phyloP scores from a whole-genome alignment of 2,113 vertebrate species.

The Sakesphorus luctuosus region DNA sequence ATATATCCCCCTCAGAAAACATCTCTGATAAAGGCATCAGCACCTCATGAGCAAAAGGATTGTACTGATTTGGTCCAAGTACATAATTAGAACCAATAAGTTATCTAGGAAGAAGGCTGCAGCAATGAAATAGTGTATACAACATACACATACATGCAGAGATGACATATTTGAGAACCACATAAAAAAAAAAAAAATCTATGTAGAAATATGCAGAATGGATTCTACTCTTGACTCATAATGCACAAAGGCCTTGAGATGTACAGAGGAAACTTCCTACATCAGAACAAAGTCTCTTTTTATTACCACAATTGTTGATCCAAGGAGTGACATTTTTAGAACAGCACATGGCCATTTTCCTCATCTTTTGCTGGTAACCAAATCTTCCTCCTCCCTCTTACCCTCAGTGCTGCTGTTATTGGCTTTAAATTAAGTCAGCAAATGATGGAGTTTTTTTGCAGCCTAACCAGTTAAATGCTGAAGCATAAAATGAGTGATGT shows the following conservation, averaged over 20 bases:
- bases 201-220: background rate
- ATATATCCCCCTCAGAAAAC: background rate
- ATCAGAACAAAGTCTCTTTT: background rate
- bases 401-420: conserved; percentile 24
- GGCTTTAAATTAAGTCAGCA: conserved; percentile 46
- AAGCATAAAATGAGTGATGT: conserved; percentile 36
- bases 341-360: background rate
- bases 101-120: background rate
- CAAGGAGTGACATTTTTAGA: background rate
- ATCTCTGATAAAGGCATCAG: background rate
- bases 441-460: background rate
- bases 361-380: background rate
- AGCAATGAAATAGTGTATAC: background rate
- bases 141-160: background rate
- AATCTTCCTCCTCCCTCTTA: background rate
- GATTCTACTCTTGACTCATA: background rate
- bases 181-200: background rate
- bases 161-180: background rate
- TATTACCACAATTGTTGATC: conserved; percentile 21
- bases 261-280: background rate
- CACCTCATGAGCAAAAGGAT: background rate
- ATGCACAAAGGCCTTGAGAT: background rate
- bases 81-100: background rate
- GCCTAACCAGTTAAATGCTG: conserved; percentile 43
- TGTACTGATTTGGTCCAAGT: background rate